phyloP scores from a whole-genome alignment of 2,113 vertebrate species.

The Psammodynastes pulverulentus region DNA sequence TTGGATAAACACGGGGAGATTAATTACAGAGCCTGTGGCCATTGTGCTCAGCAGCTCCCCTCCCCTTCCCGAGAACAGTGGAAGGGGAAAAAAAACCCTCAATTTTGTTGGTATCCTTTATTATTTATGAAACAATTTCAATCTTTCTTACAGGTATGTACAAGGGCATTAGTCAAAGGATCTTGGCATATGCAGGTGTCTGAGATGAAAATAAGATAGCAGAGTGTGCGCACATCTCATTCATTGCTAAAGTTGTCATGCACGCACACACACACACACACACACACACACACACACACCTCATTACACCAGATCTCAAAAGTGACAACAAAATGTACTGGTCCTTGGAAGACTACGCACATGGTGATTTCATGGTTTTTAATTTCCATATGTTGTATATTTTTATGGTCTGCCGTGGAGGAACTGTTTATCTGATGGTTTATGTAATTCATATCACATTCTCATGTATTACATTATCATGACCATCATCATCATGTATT shows the following conservation, averaged over 20 bases:
- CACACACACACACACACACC: neutral
- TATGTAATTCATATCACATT: neutral
- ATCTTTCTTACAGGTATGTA: neutral
- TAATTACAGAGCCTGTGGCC: constrained; percentile 17
- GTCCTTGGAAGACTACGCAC: neutral
- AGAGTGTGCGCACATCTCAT: neutral
- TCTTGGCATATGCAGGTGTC: neutral
- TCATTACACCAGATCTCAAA: neutral
- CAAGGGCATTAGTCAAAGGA: neutral
- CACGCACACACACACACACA: neutral
- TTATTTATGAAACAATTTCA: neutral
- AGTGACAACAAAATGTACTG: neutral
- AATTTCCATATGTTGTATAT: neutral
- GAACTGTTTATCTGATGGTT: neutral
- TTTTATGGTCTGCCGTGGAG: neutral
- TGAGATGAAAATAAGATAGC: neutral
- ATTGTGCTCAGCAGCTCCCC: constrained; percentile 11
- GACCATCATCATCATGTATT: neutral
- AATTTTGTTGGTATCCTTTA: neutral
- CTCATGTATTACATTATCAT: neutral
- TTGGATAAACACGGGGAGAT: constrained; percentile 21
- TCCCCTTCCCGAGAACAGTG: neutral
- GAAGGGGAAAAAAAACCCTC: neutral
- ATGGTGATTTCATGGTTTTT: neutral
- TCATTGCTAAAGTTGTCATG: neutral